Percentiles rank a stretch among this genome's conserved stretches.
Evolutionary conservation across 2,888 invertebrate species (phyloP).

Genomic region (Tiliacea citrago): DNA sequence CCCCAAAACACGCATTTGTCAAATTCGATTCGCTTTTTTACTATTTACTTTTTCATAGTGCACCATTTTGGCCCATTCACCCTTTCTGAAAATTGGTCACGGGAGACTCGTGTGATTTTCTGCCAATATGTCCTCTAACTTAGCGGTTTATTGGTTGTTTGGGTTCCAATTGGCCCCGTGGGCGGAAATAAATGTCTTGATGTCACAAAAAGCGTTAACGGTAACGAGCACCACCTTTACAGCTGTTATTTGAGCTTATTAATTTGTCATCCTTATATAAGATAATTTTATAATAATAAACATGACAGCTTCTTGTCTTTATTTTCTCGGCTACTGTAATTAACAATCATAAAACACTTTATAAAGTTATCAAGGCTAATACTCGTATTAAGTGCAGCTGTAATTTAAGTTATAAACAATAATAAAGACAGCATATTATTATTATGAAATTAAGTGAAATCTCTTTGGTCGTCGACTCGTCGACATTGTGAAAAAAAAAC

Average conservation of each 20-base stretch:
- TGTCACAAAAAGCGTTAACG: conserved; percentile 31
- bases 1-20: conserved; percentile 89
- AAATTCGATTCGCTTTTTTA: conserved; percentile 88
- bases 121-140: conserved; percentile 87
- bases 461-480: conserved; percentile 8
- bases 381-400: conserved; percentile 29
- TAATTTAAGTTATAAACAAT: conserved; percentile 40
- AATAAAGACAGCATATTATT: conserved; percentile 15
- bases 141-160: conserved; percentile 81
- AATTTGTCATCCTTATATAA: conserved; percentile 44
- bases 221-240: conserved; percentile 45
- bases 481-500: neutral
- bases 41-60: conserved; percentile 84
- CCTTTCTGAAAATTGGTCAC: conserved; percentile 86
- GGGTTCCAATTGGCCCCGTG: conserved; percentile 73
- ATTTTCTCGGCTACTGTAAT: conserved; percentile 49
- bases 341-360: conserved; percentile 57
- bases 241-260: conserved; percentile 43
- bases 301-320: conserved; percentile 38
- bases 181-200: conserved; percentile 60
- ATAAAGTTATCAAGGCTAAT: conserved; percentile 40
- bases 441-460: conserved; percentile 52
- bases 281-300: conserved; percentile 42
- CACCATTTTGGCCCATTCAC: conserved; percentile 75
- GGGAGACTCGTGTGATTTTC: conserved; percentile 82